These are phyloP conservation scores for Poliocrania exsul DNA, from an alignment of 2,797 vertebrate genomes.

Conservation along the genomic window DNA sequence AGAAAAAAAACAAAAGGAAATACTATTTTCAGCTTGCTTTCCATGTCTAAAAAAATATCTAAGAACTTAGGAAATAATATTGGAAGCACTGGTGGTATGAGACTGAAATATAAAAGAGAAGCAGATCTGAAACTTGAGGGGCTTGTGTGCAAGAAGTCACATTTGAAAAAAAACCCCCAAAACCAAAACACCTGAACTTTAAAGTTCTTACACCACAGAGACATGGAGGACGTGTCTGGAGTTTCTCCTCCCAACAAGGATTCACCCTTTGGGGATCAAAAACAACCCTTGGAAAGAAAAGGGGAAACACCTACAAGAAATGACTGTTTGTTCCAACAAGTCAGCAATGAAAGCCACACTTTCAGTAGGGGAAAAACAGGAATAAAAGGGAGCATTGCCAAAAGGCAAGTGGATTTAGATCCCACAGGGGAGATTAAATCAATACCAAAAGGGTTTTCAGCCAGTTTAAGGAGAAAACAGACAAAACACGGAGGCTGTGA, in stretches of 20 bases:
- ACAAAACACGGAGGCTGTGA: neutral
- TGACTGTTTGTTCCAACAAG: neutral
- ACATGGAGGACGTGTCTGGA: neutral
- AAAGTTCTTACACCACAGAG: neutral
- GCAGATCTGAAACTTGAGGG: neutral
- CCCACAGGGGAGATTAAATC: slow-evolving; percentile 8
- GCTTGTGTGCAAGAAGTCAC: neutral
- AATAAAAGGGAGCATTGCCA: neutral
- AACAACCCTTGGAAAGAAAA: neutral
- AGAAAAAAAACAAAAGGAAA: neutral
- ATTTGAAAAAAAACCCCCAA: rapidly evolving
- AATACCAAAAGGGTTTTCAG: slow-evolving; percentile 7
- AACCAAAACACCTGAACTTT: neutral
- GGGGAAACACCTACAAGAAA: neutral
- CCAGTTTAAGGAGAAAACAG: neutral
- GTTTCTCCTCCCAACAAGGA: neutral
- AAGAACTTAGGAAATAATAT: neutral
- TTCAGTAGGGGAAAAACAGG: neutral
- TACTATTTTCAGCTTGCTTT: neutral
- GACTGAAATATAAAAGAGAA: neutral
- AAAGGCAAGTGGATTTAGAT: slow-evolving; percentile 18
- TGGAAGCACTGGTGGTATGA: neutral
- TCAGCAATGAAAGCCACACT: neutral
- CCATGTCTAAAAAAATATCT: neutral
- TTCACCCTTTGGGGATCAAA: neutral